Evolutionary conservation across 2,797 vertebrate genomes (phyloP).

Genomic region (Rostrhamus sociabilis): DNA sequence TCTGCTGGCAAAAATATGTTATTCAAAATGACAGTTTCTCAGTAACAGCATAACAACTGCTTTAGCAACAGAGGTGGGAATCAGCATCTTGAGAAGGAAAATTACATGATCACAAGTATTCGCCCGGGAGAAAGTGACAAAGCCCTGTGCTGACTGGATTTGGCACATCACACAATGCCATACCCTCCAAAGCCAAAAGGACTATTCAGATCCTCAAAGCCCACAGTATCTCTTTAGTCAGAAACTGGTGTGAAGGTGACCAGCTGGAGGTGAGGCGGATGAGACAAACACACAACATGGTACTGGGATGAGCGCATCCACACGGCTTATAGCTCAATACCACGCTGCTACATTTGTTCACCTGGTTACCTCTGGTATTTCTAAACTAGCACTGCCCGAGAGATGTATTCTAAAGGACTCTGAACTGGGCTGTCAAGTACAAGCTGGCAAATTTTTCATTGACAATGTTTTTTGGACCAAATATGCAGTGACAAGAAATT

Average conservation of each 20-base stretch:
- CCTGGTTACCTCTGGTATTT: background rate
- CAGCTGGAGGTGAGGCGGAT: background rate
- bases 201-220: background rate
- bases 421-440: background rate
- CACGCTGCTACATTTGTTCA: background rate
- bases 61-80: background rate
- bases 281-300: background rate
- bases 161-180: background rate
- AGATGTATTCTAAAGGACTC: background rate
- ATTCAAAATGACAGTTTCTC: background rate
- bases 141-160: background rate
- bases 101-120: background rate
- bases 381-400: fast-evolving
- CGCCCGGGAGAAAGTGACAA: background rate
- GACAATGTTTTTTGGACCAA: background rate
- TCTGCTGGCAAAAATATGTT: background rate
- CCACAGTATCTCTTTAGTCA: background rate
- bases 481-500: background rate
- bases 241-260: background rate
- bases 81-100: background rate
- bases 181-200: background rate
- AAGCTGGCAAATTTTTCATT: background rate
- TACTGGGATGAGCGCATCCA: background rate
- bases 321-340: fast-evolving
- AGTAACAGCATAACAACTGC: background rate